These are phyloP conservation scores for Lissocephala sabroskyi DNA, from an alignment of 2,888 invertebrate species.

Conservation along the genomic window DNA sequence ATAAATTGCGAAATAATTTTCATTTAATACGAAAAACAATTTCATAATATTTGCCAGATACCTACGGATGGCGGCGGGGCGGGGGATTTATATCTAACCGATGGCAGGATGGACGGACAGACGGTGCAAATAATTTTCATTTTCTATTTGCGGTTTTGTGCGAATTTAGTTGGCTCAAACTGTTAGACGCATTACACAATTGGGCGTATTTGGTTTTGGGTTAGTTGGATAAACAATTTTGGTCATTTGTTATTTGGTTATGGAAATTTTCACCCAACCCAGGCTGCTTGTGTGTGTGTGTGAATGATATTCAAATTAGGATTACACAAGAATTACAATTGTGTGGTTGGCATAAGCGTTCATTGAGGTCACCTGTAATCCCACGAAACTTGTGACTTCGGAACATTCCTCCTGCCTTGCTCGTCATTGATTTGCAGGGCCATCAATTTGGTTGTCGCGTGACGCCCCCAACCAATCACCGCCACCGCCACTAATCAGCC, in stretches of 20 bases:
- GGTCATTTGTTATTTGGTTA: slow-evolving; percentile 22
- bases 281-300: too few species aligned
- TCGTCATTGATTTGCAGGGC: too few species aligned
- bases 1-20: background rate
- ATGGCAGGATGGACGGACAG: slow-evolving; percentile 7
- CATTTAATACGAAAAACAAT: slow-evolving; percentile 5
- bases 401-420: too few species aligned
- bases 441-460: too few species aligned
- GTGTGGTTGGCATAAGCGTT: too few species aligned
- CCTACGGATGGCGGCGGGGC: too few species aligned
- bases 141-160: slow-evolving; percentile 39
- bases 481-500: too few species aligned
- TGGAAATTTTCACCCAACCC: slow-evolving; percentile 32
- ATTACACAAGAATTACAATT: too few species aligned
- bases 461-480: too few species aligned
- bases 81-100: background rate
- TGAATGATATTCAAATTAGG: too few species aligned
- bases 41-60: slow-evolving; percentile 9
- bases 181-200: slow-evolving; percentile 23
- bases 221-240: slow-evolving; percentile 37
- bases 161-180: slow-evolving; percentile 30
- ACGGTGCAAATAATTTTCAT: slow-evolving; percentile 27
- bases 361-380: too few species aligned
- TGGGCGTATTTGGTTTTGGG: slow-evolving; percentile 5
- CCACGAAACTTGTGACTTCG: too few species aligned